A percentile compares a stretch with the other conserved stretches of the same genome.
Evolutionary conservation across 1,140 invertebrate species (phyloP).

Genomic region (Forficula auricularia): DNA sequence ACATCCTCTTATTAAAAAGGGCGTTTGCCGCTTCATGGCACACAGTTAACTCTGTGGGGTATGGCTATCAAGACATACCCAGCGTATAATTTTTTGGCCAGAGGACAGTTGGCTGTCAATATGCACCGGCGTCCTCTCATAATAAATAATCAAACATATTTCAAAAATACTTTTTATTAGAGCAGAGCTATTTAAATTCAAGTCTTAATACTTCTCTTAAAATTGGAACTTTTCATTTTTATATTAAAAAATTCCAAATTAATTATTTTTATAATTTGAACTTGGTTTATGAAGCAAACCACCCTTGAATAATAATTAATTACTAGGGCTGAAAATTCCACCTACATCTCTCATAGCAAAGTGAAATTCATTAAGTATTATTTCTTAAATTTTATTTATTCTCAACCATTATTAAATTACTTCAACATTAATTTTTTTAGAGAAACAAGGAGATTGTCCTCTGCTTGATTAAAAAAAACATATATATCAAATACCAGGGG

Average conservation of each 20-base stretch:
- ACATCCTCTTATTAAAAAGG: slow-evolving; percentile 28
- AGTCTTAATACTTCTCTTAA: neutral
- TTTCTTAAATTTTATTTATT: no score
- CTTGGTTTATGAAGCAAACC: no score
- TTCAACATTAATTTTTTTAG: no score
- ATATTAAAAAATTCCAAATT: neutral
- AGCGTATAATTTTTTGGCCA: slow-evolving; percentile 40
- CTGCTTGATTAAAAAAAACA: no score
- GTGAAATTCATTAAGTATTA: no score
- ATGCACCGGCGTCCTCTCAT: slow-evolving; percentile 28
- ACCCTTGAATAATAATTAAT: no score
- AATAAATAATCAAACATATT: neutral
- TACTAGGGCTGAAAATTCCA: no score
- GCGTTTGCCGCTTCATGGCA: slow-evolving; percentile 40
- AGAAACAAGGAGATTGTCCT: no score
- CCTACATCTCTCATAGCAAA: no score
- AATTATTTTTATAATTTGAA: neutral
- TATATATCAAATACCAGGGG: no score
- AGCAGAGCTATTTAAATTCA: neutral
- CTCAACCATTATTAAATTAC: no score
- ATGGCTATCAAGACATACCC: slow-evolving; percentile 51
- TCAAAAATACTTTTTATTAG: neutral
- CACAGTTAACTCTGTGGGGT: slow-evolving; percentile 29
- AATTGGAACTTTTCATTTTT: neutral
- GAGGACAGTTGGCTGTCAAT: slow-evolving; percentile 32